phyloP scores from a whole-genome alignment of 2,113 vertebrate species.

The Burhinus oedicnemus region DNA sequence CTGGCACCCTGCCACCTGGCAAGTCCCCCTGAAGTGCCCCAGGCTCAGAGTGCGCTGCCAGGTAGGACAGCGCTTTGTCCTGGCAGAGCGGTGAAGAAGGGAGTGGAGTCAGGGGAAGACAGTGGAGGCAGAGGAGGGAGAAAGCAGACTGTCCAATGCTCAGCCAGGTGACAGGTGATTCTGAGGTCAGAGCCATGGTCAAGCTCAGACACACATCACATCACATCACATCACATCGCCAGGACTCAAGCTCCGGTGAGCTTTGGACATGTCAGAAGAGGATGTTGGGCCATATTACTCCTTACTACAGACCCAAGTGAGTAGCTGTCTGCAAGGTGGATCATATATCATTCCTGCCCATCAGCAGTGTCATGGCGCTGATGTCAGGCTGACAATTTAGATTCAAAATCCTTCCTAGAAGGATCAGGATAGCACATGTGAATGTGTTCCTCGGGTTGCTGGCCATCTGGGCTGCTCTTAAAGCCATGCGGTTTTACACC shows the following conservation, averaged over 20 bases:
- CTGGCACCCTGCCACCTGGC: background rate
- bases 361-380: background rate
- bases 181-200: background rate
- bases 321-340: background rate
- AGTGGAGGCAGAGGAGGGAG: background rate
- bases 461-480: conserved; percentile 50
- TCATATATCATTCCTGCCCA: background rate
- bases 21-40: background rate
- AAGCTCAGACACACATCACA: background rate
- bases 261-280: background rate
- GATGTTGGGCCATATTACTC: background rate
- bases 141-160: background rate
- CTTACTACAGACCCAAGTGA: background rate
- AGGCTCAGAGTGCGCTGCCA: background rate
- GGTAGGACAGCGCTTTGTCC: background rate
- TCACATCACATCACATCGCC: background rate
- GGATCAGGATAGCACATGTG: conserved; percentile 10
- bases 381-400: conserved; percentile 35
- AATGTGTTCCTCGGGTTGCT: conserved; percentile 20
- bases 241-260: background rate
- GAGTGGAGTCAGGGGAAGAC: background rate
- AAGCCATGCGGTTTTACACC: conserved; percentile 29
- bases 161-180: background rate
- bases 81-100: background rate
- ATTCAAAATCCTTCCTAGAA: conserved; percentile 50